Evolutionary conservation across 2,113 vertebrate species (phyloP).

Genomic region (Urocitellus parryii): DNA sequence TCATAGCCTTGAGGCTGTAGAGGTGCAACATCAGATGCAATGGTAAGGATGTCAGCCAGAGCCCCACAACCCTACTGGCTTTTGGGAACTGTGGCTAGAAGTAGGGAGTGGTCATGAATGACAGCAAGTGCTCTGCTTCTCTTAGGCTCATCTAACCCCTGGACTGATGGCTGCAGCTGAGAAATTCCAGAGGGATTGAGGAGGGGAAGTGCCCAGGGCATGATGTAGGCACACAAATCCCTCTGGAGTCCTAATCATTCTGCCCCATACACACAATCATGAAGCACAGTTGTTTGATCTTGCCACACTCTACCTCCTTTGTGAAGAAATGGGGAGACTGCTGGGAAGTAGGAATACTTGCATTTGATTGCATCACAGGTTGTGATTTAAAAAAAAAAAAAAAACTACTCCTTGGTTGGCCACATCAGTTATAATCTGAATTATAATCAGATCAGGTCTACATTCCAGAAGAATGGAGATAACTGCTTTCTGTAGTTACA

Average conservation of each 20-base stretch:
- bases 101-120: not conserved
- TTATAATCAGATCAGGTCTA: not conserved
- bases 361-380: not conserved
- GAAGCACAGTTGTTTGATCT: slow-evolving; percentile 67
- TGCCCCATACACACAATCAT: slow-evolving; percentile 17
- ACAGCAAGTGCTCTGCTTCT: not conserved
- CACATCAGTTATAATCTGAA: not conserved
- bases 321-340: not conserved
- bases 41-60: not conserved
- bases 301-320: not conserved
- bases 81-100: not conserved
- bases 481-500: not conserved
- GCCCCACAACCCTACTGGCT: not conserved
- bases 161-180: slow-evolving; percentile 80
- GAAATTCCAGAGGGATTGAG: slow-evolving; percentile 80
- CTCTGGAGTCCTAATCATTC: slow-evolving; percentile 68
- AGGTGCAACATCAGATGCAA: not conserved
- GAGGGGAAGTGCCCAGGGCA: slow-evolving; percentile 78
- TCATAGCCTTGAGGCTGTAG: not conserved
- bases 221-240: slow-evolving; percentile 78
- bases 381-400: not conserved
- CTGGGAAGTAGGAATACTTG: not conserved
- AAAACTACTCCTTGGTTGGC: not conserved
- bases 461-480: not conserved
- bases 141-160: slow-evolving; percentile 13